Percentiles rank a stretch among this genome's conserved stretches.
These are phyloP conservation scores for Boloria selene DNA, from an alignment of 2,888 invertebrate species.

Conservation along the genomic window DNA sequence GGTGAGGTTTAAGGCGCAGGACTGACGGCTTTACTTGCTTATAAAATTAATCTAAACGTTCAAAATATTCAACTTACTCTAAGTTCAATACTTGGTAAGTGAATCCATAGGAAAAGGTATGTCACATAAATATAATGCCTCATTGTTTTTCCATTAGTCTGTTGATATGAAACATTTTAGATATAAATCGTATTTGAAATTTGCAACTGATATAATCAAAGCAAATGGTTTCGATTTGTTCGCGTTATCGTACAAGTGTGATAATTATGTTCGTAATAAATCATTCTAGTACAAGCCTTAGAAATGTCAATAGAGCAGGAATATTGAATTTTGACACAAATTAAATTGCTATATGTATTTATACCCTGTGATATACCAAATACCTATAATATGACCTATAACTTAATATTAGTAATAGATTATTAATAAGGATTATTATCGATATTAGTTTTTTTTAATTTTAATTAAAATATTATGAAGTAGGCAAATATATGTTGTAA, in stretches of 20 bases:
- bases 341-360: not conserved
- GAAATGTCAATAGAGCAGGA: not conserved
- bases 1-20: too few relatives aligned
- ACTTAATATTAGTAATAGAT: too few relatives aligned
- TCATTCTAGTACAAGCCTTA: constrained; percentile 1
- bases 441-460: too few relatives aligned
- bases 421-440: too few relatives aligned
- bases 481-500: too few relatives aligned
- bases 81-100: too few relatives aligned
- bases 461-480: too few relatives aligned
- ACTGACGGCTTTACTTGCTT: too few relatives aligned
- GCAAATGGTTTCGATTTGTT: constrained; percentile 30
- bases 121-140: not conserved
- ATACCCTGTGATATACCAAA: too few relatives aligned
- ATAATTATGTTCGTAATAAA: constrained; percentile 8
- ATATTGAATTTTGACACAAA: not conserved
- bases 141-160: constrained; percentile 5
- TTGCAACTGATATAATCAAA: constrained; percentile 19
- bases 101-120: too few relatives aligned
- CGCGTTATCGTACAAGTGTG: constrained; percentile 4
- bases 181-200: constrained; percentile 11
- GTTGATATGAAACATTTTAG: constrained; percentile 3
- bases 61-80: too few relatives aligned
- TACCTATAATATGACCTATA: not conserved
- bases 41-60: too few relatives aligned